Percentiles rank a stretch among this genome's conserved stretches.
Conservation (phyloP, 2,797 vertebrate species). For the Natrix natrix region DNA sequence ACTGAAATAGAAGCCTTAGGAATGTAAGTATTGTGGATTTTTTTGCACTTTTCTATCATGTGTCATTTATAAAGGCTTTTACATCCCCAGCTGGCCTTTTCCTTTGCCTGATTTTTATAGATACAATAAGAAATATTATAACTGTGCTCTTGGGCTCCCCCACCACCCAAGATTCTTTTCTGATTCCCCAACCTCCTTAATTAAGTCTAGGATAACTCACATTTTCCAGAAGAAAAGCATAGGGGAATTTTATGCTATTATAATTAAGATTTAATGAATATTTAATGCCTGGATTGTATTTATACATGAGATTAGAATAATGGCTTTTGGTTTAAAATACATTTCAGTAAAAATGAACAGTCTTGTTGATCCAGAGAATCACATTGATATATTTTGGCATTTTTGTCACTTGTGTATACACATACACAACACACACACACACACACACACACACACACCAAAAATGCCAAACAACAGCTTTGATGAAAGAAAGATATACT, state of each 20-base stretch:
- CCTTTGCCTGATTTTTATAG: neutral
- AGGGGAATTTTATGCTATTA: conserved; percentile 10
- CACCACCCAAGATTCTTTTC: neutral
- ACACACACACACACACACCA: neutral
- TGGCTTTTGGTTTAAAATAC: conserved; percentile 1
- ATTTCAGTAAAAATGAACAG: neutral
- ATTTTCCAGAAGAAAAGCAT: neutral
- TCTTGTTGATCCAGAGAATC: neutral
- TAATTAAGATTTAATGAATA: conserved; percentile 23
- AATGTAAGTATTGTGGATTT: neutral
- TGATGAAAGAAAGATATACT: neutral
- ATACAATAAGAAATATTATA: neutral
- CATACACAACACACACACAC: too few relatives aligned
- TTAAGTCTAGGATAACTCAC: conserved; percentile 9
- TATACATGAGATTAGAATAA: conserved; percentile 17
- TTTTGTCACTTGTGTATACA: too few relatives aligned
- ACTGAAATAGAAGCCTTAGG: neutral
- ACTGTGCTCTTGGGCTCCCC: neutral
- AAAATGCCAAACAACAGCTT: neutral
- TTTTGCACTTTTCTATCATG: conserved; percentile 12
- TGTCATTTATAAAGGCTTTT: neutral
- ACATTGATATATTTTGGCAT: neutral
- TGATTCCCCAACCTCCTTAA: conserved; percentile 5
- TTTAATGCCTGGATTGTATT: conserved; percentile 5
- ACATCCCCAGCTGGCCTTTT: neutral